Conservation (phyloP, 2,888 invertebrate genomes). For the Zele albiditarsus region DNA sequence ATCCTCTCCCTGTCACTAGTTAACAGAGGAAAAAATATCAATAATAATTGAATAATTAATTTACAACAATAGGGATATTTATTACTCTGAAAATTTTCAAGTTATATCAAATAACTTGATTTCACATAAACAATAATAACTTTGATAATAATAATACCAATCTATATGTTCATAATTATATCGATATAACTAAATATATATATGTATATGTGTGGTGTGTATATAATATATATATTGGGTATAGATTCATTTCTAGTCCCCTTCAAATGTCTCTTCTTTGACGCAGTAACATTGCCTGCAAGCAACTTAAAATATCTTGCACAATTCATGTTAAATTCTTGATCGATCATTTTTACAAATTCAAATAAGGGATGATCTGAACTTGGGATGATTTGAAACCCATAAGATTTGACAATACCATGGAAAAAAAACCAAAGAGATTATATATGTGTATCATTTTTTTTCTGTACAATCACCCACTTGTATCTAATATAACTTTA, state of each 20-base stretch:
- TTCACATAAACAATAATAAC: constrained; percentile 11
- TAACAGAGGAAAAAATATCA: neutral
- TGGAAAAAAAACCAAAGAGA: neutral
- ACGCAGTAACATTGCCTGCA: neutral
- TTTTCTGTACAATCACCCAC: constrained; percentile 19
- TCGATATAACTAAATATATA: neutral
- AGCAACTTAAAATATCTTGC: neutral
- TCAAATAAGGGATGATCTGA: neutral
- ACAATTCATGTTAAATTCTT: neutral
- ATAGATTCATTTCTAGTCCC: neutral
- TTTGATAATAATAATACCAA: neutral
- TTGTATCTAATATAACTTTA: constrained; percentile 27
- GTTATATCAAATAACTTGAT: constrained; percentile 42
- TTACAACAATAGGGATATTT: constrained; percentile 71
- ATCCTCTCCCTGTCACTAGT: neutral
- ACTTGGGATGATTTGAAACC: neutral
- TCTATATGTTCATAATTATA: constrained; percentile 6
- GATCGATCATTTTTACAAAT: neutral
- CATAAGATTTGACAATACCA: neutral
- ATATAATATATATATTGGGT: neutral
- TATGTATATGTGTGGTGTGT: neutral
- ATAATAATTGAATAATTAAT: constrained; percentile 36
- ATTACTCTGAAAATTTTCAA: constrained; percentile 69
- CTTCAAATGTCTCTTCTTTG: neutral
- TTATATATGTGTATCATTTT: neutral